These are phyloP conservation scores for Venusia cambrica DNA, from an alignment of 2,888 invertebrate species.

Conservation along the genomic window DNA sequence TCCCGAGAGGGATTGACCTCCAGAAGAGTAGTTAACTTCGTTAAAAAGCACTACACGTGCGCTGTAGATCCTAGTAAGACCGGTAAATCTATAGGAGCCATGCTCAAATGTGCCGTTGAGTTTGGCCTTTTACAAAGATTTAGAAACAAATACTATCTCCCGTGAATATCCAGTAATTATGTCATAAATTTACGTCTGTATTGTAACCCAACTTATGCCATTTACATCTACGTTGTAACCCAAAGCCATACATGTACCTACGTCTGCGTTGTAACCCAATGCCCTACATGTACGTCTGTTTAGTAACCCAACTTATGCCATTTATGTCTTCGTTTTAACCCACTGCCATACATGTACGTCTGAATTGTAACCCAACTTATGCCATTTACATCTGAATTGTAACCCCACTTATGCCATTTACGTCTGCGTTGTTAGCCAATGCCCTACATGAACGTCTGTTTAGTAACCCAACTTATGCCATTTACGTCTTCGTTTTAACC, in stretches of 20 bases:
- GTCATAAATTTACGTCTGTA: too few relatives aligned
- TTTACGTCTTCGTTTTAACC: too few relatives aligned
- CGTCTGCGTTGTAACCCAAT: too few relatives aligned
- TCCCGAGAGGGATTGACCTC: slow-evolving; percentile 49
- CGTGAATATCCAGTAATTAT: too few relatives aligned
- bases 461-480: slow-evolving; percentile 17
- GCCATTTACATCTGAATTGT: too few relatives aligned
- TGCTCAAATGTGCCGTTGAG: slow-evolving; percentile 52
- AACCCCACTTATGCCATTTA: slow-evolving; percentile 14
- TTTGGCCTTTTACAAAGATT: slow-evolving; percentile 52
- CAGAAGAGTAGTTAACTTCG: slow-evolving; percentile 47
- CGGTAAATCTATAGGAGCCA: slow-evolving; percentile 47
- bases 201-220: slow-evolving; percentile 17
- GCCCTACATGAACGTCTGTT: too few relatives aligned
- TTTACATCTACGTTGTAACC: too few relatives aligned
- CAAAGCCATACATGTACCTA: too few relatives aligned
- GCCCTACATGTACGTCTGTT: too few relatives aligned
- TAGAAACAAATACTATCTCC: slow-evolving; percentile 44
- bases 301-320: slow-evolving; percentile 17
- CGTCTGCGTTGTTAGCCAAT: too few relatives aligned
- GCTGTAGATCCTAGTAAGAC: slow-evolving; percentile 39
- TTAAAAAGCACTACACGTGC: slow-evolving; percentile 48
- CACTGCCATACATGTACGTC: too few relatives aligned
- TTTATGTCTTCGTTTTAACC: too few relatives aligned
- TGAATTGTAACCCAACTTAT: slow-evolving; percentile 22